Evolutionary conservation across 2,888 invertebrate species (phyloP).

Genomic region (Dryobotodes eremita): DNA sequence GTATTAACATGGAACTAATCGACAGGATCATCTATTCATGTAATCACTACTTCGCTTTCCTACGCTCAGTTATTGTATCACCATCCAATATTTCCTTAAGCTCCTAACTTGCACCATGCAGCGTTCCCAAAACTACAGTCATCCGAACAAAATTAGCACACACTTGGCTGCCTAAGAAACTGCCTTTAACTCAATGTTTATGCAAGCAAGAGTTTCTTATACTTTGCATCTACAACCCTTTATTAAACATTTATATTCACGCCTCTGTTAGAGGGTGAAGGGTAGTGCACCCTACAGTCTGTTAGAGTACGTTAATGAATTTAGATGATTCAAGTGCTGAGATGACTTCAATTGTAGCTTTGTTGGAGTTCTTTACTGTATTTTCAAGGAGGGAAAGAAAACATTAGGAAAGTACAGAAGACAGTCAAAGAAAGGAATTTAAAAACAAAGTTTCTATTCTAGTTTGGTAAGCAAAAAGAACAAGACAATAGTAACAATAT

Average conservation of each 20-base stretch:
- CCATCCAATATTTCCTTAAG: not conserved
- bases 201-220: constrained; percentile 67
- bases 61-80: not conserved
- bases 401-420: not conserved
- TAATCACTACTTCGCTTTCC: not conserved
- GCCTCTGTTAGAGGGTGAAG: constrained; percentile 63
- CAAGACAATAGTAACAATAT: not conserved
- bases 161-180: constrained; percentile 67
- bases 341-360: constrained; percentile 48
- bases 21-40: too few relatives aligned
- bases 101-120: constrained; percentile 56
- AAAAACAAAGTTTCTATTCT: not conserved
- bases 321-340: constrained; percentile 55
- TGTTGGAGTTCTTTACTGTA: constrained; percentile 13
- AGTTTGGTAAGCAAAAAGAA: not conserved
- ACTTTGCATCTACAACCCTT: constrained; percentile 69
- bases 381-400: not conserved
- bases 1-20: not conserved
- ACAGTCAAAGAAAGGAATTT: too few relatives aligned
- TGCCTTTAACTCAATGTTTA: constrained; percentile 66
- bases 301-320: constrained; percentile 63
- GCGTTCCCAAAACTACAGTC: constrained; percentile 67
- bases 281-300: constrained; percentile 54
- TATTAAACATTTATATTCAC: constrained; percentile 72
- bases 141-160: constrained; percentile 78